Base-by-base conservation (phyloP, 2,888 invertebrate species). In the Himalopsyche kuldschensis region DNA sequence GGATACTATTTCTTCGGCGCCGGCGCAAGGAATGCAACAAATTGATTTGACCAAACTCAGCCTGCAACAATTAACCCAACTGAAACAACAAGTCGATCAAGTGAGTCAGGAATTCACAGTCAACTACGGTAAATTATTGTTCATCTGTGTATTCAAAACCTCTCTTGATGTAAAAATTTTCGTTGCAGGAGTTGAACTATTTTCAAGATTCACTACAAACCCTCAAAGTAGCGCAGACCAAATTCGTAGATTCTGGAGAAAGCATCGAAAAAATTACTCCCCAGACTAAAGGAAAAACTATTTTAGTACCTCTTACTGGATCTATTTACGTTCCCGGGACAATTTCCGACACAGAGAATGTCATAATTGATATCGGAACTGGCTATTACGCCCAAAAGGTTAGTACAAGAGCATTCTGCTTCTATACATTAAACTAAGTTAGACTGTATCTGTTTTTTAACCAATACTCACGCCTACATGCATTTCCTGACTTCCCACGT, bases 261-360 rank as follows among this genome's bases (percentile, higher is more conserved):
- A 95, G 95, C 87, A 92, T 97, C 79, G 96, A 96, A 85, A 95
- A 96, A 90, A 92, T 98, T 82, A 95, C 94, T 75, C 94, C 95
- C 0, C 94, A 94, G 30, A 93, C 94, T 86, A 94, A 96, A 88
- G 96, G 97, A 88, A 96, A 96, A 88, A 94, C 95, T 83, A 95
- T 99, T 87, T 91, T 99, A 27, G 98, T 99, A 20, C 99, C 99
- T 1, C 92, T 99, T 17, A 98, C 99, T 17, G 97, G 97, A 87
- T 99, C 99, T 88, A 98, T 99, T 96, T 99, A 99, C 91, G 98
- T 99, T 69, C 97, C 97, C 63, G 99, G 99, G 2, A 94, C 94
- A 87, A 92, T 99, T 84, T 93, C 94, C 85, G 96, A 98, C 88
- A 94, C 96, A 46, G 94, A 97, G 81, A 95, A 95, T 89, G 97